Evolutionary conservation across 2,113 vertebrate genomes (phyloP).

Genomic region (Rhea pennata): DNA sequence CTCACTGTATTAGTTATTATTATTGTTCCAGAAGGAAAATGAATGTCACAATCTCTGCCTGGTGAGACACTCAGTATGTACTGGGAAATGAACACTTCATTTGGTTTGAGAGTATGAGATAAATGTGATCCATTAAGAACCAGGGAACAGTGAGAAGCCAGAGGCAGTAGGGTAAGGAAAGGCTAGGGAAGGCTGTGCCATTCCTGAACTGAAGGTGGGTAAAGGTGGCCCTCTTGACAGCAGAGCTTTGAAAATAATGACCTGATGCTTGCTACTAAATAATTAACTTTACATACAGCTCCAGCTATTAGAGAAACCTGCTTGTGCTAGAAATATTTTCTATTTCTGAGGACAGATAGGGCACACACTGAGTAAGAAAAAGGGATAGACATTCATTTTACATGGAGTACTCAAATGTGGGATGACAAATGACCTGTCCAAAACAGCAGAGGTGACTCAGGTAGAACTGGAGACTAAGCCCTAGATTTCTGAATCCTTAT

Average conservation of each 20-base stretch:
- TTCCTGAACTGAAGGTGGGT: not conserved
- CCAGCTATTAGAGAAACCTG: not conserved
- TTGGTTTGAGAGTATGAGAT: not conserved
- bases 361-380: not conserved
- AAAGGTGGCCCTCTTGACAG: not conserved
- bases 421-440: not conserved
- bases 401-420: not conserved
- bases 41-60: not conserved
- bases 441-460: not conserved
- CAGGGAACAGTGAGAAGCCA: not conserved
- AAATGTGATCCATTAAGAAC: not conserved
- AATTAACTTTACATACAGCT: not conserved
- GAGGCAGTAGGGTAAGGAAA: not conserved
- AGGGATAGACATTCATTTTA: not conserved
- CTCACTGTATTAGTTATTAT: not conserved
- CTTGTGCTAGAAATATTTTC: not conserved
- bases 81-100: not conserved
- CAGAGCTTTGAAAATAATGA: not conserved
- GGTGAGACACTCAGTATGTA: not conserved
- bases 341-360: not conserved
- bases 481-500: not conserved
- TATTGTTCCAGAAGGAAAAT: not conserved
- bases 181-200: not conserved
- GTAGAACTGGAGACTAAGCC: not conserved
- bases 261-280: not conserved